phyloP scores from a whole-genome alignment of 2,888 invertebrate species.

The Halictus quadricinctus region DNA sequence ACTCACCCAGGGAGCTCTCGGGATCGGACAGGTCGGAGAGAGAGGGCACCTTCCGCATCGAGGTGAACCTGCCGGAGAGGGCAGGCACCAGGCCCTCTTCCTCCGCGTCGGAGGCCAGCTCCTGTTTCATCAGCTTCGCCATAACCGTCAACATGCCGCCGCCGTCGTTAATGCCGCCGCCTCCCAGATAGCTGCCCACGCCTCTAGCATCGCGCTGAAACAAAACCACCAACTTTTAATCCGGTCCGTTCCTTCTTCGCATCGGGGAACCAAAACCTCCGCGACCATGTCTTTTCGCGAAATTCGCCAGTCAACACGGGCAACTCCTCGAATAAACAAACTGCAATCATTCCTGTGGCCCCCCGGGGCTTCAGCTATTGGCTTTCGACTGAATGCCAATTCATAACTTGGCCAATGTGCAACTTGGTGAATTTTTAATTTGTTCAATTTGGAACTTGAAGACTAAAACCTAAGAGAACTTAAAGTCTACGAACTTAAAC shows the following conservation, averaged over 20 bases:
- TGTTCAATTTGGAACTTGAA: neutral
- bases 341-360: neutral
- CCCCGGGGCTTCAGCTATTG: neutral
- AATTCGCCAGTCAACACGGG: neutral
- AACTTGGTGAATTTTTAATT: neutral
- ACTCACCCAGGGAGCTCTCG: constrained; percentile 95
- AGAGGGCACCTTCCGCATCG: constrained; percentile 95
- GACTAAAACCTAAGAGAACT: too few species aligned
- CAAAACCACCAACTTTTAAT: constrained; percentile 30
- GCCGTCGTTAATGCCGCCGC: constrained; percentile 74
- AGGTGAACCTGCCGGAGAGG: constrained; percentile 84
- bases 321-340: neutral
- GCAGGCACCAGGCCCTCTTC: constrained; percentile 86
- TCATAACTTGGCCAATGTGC: too few species aligned
- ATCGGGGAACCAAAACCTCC: neutral
- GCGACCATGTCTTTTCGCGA: too few species aligned
- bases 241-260: neutral
- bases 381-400: neutral
- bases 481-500: too few species aligned
- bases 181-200: constrained; percentile 75
- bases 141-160: constrained; percentile 80
- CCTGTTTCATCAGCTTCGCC: constrained; percentile 84
- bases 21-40: constrained; percentile 95
- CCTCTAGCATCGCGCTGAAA: constrained; percentile 78
- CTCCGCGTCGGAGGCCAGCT: constrained; percentile 84